A percentile compares a stretch with the other conserved stretches of the same genome.
Evolutionary conservation across 2,888 invertebrate species (phyloP).

Genomic region (Quadroppia sp.): DNA sequence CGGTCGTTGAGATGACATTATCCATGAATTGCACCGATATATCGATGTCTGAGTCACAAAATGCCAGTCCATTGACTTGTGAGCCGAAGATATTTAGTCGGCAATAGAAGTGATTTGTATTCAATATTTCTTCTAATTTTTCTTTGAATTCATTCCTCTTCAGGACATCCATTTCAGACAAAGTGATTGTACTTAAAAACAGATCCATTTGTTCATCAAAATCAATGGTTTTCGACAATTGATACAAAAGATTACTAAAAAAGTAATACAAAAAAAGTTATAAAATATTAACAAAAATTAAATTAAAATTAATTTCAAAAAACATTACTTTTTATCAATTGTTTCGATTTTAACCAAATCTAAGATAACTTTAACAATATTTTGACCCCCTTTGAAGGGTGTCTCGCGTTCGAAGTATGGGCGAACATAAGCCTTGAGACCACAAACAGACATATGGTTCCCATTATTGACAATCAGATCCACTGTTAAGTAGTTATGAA

Average conservation of each 20-base stretch:
- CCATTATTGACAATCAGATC: too few relatives aligned
- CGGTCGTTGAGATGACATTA: background rate
- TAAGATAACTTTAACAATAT: background rate
- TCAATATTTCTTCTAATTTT: slow-evolving; percentile 48
- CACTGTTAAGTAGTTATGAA: too few relatives aligned
- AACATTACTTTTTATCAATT: background rate
- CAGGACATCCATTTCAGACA: background rate
- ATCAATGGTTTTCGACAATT: background rate
- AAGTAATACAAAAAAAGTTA: background rate
- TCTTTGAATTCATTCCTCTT: background rate
- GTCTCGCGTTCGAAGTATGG: too few relatives aligned
- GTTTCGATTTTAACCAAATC: background rate
- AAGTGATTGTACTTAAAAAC: background rate
- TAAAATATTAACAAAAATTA: background rate
- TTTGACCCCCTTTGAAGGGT: too few relatives aligned
- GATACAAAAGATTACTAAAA: background rate
- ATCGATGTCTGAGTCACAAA: slow-evolving; percentile 34
- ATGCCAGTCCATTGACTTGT: background rate
- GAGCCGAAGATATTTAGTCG: slow-evolving; percentile 25
- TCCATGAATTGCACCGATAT: background rate
- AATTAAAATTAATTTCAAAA: background rate
- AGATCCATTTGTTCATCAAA: background rate
- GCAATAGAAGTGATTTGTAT: slow-evolving; percentile 1
- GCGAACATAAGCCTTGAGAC: too few relatives aligned
- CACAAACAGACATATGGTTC: too few relatives aligned